Evolutionary conservation across 2,888 invertebrate species (phyloP).

Genomic region (Julus scanicus): DNA sequence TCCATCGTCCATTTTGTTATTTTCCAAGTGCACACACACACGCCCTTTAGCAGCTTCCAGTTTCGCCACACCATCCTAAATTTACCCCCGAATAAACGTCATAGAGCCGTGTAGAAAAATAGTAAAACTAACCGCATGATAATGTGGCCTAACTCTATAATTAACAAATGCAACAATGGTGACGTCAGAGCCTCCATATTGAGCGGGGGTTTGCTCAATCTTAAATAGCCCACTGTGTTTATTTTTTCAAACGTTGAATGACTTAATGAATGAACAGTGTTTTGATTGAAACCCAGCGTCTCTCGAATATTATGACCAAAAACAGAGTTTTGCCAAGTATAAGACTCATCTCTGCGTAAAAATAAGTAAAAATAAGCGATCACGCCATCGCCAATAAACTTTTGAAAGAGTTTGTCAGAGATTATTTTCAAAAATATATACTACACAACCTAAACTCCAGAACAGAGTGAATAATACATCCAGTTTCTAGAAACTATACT

Average conservation of each 20-base stretch:
- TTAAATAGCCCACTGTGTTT: not conserved
- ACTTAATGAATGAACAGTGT: constrained; percentile 21
- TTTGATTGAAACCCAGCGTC: constrained; percentile 30
- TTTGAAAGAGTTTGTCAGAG: not conserved
- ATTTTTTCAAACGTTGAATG: constrained; percentile 36
- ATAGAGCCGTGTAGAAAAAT: not conserved
- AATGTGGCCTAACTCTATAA: not conserved
- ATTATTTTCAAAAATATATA: not conserved
- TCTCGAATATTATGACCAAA: constrained; percentile 1
- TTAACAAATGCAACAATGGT: constrained; percentile 32
- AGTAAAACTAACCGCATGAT: constrained; percentile 39
- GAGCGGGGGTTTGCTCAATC: not conserved
- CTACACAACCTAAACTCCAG: not conserved
- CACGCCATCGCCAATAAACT: constrained; percentile 8
- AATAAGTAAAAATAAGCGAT: not conserved
- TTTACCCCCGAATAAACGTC: constrained; percentile 3
- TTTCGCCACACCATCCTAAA: not conserved
- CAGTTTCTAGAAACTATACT: not conserved
- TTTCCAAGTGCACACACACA: not conserved
- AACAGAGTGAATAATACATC: not conserved
- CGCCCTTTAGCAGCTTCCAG: constrained; percentile 1
- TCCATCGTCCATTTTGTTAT: constrained; percentile 32
- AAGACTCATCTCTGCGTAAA: not conserved
- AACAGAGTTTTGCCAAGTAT: constrained; percentile 5
- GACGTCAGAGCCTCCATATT: constrained; percentile 8